Conservation (phyloP, 1,140 invertebrate genomes). For the Polypedilum pembai region DNA sequence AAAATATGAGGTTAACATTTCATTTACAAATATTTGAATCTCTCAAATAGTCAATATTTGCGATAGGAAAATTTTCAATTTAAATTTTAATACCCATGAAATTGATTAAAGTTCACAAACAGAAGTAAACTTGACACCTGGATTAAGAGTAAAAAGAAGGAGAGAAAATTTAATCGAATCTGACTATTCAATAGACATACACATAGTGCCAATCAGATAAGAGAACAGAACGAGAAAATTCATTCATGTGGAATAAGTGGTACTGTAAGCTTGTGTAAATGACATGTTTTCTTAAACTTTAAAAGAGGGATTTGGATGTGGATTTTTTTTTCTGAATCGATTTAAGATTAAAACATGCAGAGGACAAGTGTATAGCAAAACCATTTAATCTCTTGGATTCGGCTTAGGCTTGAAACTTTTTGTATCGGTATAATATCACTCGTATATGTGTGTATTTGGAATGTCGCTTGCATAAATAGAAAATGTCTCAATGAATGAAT, state of each 20-base stretch:
- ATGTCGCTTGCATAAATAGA: no score
- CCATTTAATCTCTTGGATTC: neutral
- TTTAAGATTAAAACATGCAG: neutral
- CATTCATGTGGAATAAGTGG: slow-evolving; percentile 11
- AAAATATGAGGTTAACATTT: no score
- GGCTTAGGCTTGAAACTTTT: neutral
- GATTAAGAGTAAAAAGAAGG: no score
- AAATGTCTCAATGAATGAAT: neutral
- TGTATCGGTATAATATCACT: neutral
- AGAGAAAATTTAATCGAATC: neutral
- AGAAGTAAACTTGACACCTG: neutral
- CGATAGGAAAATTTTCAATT: neutral
- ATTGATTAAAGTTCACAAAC: neutral
- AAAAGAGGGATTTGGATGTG: neutral
- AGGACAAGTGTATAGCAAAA: neutral
- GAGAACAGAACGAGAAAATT: neutral
- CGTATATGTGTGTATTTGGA: neutral
- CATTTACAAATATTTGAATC: no score
- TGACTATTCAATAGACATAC: neutral
- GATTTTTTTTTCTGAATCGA: neutral
- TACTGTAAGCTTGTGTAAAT: neutral
- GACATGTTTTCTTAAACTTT: slow-evolving; percentile 13
- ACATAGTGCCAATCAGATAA: neutral
- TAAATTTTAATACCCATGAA: no score
- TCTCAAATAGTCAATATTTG: no score